Conservation (phyloP, 2,113 vertebrate species). For the Petaurus breviceps region DNA sequence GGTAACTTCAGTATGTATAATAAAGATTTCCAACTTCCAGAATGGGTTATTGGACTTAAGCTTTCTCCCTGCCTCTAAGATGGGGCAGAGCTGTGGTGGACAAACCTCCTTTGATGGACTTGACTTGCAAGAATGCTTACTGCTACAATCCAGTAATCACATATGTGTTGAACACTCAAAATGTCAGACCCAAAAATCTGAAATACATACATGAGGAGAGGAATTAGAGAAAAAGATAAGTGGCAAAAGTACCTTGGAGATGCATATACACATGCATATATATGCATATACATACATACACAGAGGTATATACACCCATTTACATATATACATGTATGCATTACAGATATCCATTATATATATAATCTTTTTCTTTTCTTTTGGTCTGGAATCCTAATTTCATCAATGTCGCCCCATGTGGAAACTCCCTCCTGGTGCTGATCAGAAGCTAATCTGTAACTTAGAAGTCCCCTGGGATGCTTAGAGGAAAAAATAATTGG, state of each 20-base stretch:
- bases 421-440: background rate
- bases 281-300: background rate
- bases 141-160: background rate
- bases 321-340: too few species aligned
- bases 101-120: background rate
- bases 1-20: conserved; percentile 27
- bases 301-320: too few species aligned
- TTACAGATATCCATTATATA: too few species aligned
- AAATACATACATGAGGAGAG: background rate
- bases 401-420: background rate
- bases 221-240: background rate
- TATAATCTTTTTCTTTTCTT: background rate
- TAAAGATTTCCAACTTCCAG: background rate
- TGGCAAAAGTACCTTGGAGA: background rate
- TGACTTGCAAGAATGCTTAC: background rate
- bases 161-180: background rate
- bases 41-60: background rate
- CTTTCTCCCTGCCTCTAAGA: background rate
- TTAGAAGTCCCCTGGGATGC: background rate
- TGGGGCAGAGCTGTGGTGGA: background rate
- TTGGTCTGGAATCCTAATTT: background rate
- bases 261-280: background rate
- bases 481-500: background rate
- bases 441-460: background rate
- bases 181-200: background rate